A percentile compares a stretch with the other conserved stretches of the same genome.
phyloP scores from a whole-genome alignment of 53 echinoderm and acorn worm species.

The Mesocentrotus franciscanus region DNA sequence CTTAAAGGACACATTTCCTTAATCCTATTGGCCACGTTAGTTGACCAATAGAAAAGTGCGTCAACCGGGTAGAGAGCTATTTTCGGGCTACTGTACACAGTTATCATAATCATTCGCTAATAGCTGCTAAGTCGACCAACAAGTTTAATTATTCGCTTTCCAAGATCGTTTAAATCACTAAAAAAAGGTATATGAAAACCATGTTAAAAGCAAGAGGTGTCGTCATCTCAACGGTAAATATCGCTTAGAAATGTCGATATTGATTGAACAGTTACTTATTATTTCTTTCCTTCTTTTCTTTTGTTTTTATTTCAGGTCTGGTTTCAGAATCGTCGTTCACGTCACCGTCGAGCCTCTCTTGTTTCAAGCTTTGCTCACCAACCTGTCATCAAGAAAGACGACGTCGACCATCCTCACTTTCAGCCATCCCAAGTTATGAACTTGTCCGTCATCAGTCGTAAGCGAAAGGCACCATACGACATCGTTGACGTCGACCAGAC shows the following conservation, averaged over 20 bases:
- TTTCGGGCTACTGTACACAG: background rate
- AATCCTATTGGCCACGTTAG: background rate
- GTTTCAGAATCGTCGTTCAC: too few species aligned
- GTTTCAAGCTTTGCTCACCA: background rate
- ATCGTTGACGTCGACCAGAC: constrained; percentile 27
- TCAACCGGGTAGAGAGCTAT: background rate
- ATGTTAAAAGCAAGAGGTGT: too few species aligned
- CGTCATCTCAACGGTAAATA: background rate
- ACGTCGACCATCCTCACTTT: background rate
- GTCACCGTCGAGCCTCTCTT: too few species aligned
- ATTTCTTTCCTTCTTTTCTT: too few species aligned
- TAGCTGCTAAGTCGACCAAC: background rate
- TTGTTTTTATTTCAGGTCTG: too few species aligned
- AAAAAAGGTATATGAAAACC: too few species aligned
- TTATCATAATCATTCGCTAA: background rate
- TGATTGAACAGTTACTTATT: too few species aligned
- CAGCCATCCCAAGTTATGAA: background rate
- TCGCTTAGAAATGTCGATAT: background rate
- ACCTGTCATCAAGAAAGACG: constrained; percentile 9
- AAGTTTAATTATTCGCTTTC: background rate
- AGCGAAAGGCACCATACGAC: constrained; percentile 28
- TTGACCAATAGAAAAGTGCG: constrained; percentile 3
- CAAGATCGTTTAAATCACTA: too few species aligned
- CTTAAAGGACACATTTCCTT: background rate
- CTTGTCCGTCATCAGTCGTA: background rate